These are phyloP conservation scores for Dryobotodes eremita DNA, from an alignment of 2,888 invertebrate species.

Conservation along the genomic window DNA sequence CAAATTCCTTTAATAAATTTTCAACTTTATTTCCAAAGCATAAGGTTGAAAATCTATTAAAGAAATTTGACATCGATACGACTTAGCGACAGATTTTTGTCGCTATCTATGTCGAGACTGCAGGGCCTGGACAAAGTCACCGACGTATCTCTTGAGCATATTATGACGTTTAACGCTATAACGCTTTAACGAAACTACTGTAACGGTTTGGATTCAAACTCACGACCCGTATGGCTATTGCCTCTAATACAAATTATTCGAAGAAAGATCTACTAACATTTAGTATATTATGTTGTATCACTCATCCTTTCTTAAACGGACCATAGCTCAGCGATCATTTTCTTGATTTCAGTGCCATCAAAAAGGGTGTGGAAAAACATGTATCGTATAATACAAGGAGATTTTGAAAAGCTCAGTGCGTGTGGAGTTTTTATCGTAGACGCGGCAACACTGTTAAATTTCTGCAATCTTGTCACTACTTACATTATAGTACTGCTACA, in stretches of 20 bases:
- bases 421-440: conserved; percentile 40
- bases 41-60: too few relatives aligned
- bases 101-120: too few relatives aligned
- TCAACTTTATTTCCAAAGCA: too few relatives aligned
- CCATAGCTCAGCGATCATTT: neutral
- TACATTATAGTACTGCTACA: conserved; percentile 49
- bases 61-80: too few relatives aligned
- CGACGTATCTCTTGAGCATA: too few relatives aligned
- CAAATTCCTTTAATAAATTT: too few relatives aligned
- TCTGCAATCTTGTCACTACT: conserved; percentile 44
- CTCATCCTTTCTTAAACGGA: neutral
- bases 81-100: too few relatives aligned
- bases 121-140: too few relatives aligned
- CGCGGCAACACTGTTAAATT: conserved; percentile 24
- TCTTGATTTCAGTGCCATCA: conserved; percentile 24
- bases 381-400: conserved; percentile 16
- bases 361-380: conserved; percentile 48
- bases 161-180: neutral
- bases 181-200: neutral
- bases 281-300: too few relatives aligned
- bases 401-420: conserved; percentile 46
- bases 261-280: neutral
- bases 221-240: neutral
- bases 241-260: neutral
- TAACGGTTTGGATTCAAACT: neutral